phyloP scores from a whole-genome alignment of 1,140 invertebrate species.

The Limonius californicus region DNA sequence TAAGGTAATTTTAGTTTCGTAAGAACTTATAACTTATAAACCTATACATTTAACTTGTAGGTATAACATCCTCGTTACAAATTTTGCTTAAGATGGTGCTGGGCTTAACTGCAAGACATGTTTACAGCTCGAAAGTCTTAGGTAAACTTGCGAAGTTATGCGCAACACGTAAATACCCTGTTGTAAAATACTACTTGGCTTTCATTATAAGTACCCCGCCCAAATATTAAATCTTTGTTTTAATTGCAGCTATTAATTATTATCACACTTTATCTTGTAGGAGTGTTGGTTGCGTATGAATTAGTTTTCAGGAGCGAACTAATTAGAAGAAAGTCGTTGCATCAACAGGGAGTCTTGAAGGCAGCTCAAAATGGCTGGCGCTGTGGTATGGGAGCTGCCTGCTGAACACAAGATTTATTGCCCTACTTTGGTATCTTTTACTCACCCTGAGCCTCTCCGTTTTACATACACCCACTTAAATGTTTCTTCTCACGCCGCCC shows the following conservation, averaged over 20 bases:
- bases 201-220: conserved; percentile 42
- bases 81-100: conserved; percentile 43
- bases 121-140: conserved; percentile 44
- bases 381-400: conserved; percentile 30
- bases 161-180: conserved; percentile 46
- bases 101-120: conserved; percentile 44
- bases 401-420: conserved; percentile 36
- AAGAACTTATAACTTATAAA: not conserved
- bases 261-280: conserved; percentile 39
- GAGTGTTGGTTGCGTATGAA: conserved; percentile 34
- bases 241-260: conserved; percentile 44
- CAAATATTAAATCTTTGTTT: conserved; percentile 43
- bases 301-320: conserved; percentile 40
- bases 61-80: conserved; percentile 19
- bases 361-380: conserved; percentile 32
- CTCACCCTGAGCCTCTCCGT: conserved; percentile 13
- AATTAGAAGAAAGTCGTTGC: conserved; percentile 35
- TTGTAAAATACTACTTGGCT: conserved; percentile 45
- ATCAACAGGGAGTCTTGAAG: conserved; percentile 23
- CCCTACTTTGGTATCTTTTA: conserved; percentile 18
- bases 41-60: not conserved
- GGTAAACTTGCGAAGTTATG: conserved; percentile 48
- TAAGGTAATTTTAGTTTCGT: not conserved
- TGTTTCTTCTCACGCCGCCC: conserved; percentile 27
- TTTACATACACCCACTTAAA: conserved; percentile 38